phyloP scores from a whole-genome alignment of 2,113 vertebrate genomes.

The Chlamydotis undulata region DNA sequence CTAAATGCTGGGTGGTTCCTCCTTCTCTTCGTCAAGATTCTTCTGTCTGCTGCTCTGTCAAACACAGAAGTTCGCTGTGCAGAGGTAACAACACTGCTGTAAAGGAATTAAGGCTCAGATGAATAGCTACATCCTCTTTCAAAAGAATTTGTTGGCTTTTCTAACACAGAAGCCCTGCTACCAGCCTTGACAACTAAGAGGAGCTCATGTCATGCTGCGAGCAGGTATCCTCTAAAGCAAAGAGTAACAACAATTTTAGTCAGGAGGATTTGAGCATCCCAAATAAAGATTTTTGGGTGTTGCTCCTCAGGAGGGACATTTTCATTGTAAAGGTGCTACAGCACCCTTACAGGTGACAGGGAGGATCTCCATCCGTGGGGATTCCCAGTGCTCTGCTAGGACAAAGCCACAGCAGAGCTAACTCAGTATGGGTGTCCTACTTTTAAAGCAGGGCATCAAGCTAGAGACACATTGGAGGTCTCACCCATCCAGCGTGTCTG shows the following conservation, averaged over 20 bases:
- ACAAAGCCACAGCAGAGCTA: not conserved
- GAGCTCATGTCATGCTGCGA: not conserved
- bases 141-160: not conserved
- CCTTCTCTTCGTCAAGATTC: not conserved
- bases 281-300: too few relatives aligned
- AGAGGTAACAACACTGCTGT: not conserved
- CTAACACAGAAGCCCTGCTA: not conserved
- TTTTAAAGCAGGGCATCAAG: not conserved
- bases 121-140: not conserved
- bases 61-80: not conserved
- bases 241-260: not conserved
- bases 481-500: rapidly evolving
- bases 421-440: not conserved
- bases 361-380: too few relatives aligned
- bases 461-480: not conserved
- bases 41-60: not conserved
- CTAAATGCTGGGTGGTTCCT: not conserved
- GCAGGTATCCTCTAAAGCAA: not conserved
- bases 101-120: not conserved
- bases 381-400: rapidly evolving
- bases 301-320: not conserved
- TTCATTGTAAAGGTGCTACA: not conserved
- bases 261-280: not conserved
- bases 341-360: not conserved
- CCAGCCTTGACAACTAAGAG: not conserved